Conservation (phyloP, 1,140 invertebrate species). For the Agrypnia vestita region DNA sequence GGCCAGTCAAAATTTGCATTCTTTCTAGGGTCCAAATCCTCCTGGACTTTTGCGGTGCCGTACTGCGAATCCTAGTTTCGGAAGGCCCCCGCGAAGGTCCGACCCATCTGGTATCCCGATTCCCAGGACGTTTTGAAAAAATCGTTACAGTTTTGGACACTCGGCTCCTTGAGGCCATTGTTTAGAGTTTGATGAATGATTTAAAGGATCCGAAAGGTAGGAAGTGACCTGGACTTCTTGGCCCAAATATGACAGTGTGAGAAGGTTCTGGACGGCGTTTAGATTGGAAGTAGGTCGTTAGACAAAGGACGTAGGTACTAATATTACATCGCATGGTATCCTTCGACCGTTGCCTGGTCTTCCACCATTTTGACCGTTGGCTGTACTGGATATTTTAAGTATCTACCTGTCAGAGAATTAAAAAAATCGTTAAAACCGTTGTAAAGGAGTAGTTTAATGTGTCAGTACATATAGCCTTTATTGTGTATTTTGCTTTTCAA, state of each 20-base stretch:
- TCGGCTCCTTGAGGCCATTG: slow-evolving; percentile 13
- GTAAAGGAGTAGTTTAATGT: background rate
- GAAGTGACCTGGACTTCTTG: slow-evolving; percentile 32
- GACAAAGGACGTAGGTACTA: slow-evolving; percentile 37
- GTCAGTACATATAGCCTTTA: no score
- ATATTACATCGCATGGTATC: slow-evolving; percentile 40
- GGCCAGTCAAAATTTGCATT: slow-evolving; percentile 52
- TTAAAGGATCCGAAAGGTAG: slow-evolving; percentile 31
- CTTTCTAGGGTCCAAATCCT: slow-evolving; percentile 17
- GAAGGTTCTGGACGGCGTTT: slow-evolving; percentile 15
- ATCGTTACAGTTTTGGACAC: slow-evolving; percentile 50
- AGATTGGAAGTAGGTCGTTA: slow-evolving; percentile 34
- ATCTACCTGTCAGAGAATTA: background rate
- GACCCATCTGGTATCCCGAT: background rate
- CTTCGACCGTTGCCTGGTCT: slow-evolving; percentile 8
- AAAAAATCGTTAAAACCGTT: slow-evolving; percentile 16
- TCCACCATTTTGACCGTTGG: slow-evolving; percentile 29
- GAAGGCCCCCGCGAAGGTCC: background rate
- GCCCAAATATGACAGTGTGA: slow-evolving; percentile 17
- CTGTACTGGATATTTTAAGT: background rate
- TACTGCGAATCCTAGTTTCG: slow-evolving; percentile 31
- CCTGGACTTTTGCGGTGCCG: background rate
- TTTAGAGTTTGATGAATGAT: slow-evolving; percentile 47
- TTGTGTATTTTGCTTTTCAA: no score
- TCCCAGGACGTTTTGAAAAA: slow-evolving; percentile 26